These are phyloP conservation scores for Nothobranchius furzeri DNA, from an alignment of 2,113 vertebrate genomes.

Conservation along the genomic window DNA sequence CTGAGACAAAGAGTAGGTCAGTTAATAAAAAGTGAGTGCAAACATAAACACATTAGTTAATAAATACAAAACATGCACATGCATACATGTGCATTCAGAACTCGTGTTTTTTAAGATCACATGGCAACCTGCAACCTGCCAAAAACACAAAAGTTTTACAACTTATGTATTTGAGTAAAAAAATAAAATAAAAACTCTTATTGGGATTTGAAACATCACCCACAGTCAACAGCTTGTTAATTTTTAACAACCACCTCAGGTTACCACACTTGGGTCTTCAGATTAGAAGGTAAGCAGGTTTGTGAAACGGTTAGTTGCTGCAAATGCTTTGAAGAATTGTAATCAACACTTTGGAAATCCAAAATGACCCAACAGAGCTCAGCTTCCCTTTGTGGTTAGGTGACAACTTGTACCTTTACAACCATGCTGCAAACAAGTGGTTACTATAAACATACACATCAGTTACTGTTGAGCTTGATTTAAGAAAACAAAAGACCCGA, in stretches of 20 bases:
- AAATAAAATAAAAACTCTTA: neutral
- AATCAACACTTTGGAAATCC: constrained; percentile 47
- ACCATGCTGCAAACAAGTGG: constrained; percentile 43
- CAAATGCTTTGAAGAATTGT: constrained; percentile 28
- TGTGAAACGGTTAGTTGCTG: constrained; percentile 66
- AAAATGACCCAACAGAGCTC: constrained; percentile 46
- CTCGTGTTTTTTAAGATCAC: neutral
- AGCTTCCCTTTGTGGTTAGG: constrained; percentile 46
- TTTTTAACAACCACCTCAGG: neutral
- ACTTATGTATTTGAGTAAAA: neutral
- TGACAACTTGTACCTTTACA: constrained; percentile 24
- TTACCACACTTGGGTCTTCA: constrained; percentile 10
- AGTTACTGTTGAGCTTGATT: neutral
- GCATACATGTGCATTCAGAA: constrained; percentile 35
- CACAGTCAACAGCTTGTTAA: constrained; percentile 31
- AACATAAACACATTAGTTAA: neutral
- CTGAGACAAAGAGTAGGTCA: constrained; percentile 45
- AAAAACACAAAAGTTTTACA: neutral
- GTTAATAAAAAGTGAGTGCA: neutral
- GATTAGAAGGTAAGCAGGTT: constrained; percentile 8
- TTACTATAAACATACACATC: constrained; percentile 24
- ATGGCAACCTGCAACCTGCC: neutral
- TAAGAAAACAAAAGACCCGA: neutral
- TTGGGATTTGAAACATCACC: constrained; percentile 5
- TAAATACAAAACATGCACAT: constrained; percentile 17